Evolutionary conservation across 2,797 vertebrate genomes (phyloP).

Genomic region (Mus minutoides): DNA sequence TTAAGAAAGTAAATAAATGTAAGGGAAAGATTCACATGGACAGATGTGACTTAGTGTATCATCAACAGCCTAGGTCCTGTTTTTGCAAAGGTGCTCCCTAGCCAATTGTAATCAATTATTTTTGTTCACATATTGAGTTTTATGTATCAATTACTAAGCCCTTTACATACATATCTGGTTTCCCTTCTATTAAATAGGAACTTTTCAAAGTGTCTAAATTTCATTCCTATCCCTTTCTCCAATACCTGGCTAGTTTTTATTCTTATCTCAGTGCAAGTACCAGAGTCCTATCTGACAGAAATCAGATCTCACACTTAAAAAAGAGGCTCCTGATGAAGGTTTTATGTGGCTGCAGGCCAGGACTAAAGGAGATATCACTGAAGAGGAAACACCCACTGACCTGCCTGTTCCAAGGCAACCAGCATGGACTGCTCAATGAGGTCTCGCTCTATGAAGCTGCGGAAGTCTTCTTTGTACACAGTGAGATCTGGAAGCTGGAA

Average conservation of each 20-base stretch:
- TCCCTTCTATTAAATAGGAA: conserved; percentile 41
- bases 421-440: conserved; percentile 99
- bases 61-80: not conserved
- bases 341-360: not conserved
- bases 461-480: conserved; percentile 95
- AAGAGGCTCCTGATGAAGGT: not conserved
- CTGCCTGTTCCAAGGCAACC: conserved; percentile 96
- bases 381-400: conserved; percentile 84
- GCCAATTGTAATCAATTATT: conserved; percentile 1
- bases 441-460: conserved; percentile 96
- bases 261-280: not conserved
- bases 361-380: not conserved
- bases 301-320: not conserved
- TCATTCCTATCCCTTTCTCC: not conserved
- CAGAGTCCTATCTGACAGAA: not conserved
- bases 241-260: not conserved
- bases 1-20: conserved; percentile 43
- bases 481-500: conserved; percentile 99
- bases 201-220: conserved; percentile 30
- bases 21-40: not conserved
- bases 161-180: not conserved
- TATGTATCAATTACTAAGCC: conserved; percentile 31
- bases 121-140: conserved; percentile 34
- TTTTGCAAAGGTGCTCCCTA: not conserved
- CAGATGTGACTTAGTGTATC: not conserved